Evolutionary conservation across 2,113 vertebrate genomes (phyloP).

Genomic region (Planiliza haematocheilus): DNA sequence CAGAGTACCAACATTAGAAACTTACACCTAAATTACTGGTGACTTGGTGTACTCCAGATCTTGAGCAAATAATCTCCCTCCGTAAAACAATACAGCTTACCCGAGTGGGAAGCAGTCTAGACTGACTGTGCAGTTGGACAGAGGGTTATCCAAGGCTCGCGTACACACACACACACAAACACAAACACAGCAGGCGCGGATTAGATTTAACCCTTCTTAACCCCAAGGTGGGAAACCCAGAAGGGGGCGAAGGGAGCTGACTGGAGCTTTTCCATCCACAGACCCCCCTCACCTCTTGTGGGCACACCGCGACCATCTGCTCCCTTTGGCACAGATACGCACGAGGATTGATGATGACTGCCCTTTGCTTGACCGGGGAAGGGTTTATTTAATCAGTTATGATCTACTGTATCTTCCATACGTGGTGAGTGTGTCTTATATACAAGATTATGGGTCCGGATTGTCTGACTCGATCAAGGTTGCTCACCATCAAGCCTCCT

Average conservation of each 20-base stretch:
- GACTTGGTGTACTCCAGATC: not conserved
- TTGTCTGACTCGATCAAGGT: not conserved
- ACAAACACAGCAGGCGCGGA: slow-evolving; percentile 48
- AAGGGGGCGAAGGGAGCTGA: not conserved
- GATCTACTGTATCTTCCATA: not conserved
- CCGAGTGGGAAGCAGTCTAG: slow-evolving; percentile 46
- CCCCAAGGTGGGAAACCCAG: slow-evolving; percentile 55
- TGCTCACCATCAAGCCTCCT: not conserved
- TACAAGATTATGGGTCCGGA: not conserved
- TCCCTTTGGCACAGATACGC: slow-evolving; percentile 45
- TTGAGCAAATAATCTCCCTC: slow-evolving; percentile 29
- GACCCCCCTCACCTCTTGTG: slow-evolving; percentile 55
- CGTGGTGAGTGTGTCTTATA: not conserved
- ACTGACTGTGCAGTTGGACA: slow-evolving; percentile 46
- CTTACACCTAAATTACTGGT: not conserved
- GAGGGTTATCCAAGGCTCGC: slow-evolving; percentile 39
- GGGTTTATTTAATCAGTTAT: not conserved
- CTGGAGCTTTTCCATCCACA: slow-evolving; percentile 49
- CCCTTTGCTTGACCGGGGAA: slow-evolving; percentile 10
- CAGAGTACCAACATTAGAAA: too few species aligned
- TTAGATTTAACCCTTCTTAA: slow-evolving; percentile 76
- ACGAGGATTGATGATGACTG: slow-evolving; percentile 19
- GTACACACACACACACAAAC: slow-evolving; percentile 15
- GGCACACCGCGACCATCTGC: slow-evolving; percentile 69
- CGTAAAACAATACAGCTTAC: slow-evolving; percentile 31